Conservation (phyloP, 1,140 invertebrate genomes). For the Eriocheir sinensis region DNA sequence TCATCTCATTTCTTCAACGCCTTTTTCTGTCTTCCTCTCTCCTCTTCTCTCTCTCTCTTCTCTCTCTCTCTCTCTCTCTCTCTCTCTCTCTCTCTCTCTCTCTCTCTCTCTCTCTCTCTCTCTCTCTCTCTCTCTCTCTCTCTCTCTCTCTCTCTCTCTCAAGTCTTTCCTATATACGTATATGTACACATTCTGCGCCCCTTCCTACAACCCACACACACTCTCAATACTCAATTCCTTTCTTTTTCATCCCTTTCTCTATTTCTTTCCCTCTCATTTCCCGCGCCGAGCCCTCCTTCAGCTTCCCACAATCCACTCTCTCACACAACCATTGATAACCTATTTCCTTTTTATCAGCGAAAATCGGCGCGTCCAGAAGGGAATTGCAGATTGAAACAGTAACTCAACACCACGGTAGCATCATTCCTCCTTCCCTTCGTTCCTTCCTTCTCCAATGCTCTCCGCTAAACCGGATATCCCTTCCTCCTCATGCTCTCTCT, state of each 20-base stretch:
- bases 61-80: constrained; percentile 19
- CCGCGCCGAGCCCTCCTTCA: background rate
- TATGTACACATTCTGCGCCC: no score
- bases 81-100: background rate
- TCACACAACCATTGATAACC: constrained; percentile 2
- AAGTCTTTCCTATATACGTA: no score
- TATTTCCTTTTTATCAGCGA: constrained; percentile 15
- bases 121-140: background rate
- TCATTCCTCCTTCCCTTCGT: background rate
- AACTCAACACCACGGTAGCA: background rate
- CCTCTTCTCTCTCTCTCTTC: background rate
- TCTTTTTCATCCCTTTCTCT: no score
- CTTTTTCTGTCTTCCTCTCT: background rate
- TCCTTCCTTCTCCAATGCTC: background rate
- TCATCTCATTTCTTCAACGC: no score
- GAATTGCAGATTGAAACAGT: constrained; percentile 25
- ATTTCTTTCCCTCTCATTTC: background rate
- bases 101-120: background rate
- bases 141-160: background rate
- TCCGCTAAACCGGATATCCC: background rate
- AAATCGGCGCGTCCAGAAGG: background rate
- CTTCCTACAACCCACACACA: no score
- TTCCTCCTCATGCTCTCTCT: background rate
- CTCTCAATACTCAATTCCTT: no score
- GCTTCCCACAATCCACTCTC: background rate